Evolutionary conservation across 2,113 vertebrate genomes (phyloP).

Genomic region (Eclectus roratus): DNA sequence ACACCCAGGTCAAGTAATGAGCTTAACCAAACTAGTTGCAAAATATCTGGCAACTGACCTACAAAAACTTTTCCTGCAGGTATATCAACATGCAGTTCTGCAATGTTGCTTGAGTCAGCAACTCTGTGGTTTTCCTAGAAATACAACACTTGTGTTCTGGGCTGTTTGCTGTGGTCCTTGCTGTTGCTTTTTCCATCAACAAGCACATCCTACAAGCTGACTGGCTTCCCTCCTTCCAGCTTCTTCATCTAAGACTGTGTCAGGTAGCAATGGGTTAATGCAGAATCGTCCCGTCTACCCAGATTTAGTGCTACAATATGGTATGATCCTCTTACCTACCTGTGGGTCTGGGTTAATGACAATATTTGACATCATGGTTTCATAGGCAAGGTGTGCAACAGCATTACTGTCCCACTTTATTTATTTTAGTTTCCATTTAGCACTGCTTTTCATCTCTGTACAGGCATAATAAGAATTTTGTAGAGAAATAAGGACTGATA

Average conservation of each 20-base stretch:
- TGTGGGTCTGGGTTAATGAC: background rate
- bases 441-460: background rate
- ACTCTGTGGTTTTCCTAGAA: background rate
- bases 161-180: background rate
- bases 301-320: background rate
- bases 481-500: background rate
- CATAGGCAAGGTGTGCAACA: background rate
- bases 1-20: background rate
- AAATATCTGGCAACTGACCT: background rate
- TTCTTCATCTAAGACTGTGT: background rate
- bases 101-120: background rate
- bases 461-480: background rate
- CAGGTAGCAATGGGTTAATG: background rate
- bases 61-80: background rate
- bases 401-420: rapidly evolving
- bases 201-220: background rate
- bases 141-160: background rate
- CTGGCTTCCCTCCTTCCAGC: background rate
- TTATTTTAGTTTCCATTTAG: background rate
- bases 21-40: background rate
- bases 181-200: background rate
- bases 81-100: background rate
- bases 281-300: background rate
- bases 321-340: background rate
- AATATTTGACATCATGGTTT: background rate